A percentile compares a stretch with the other conserved stretches of the same genome.
Conservation (phyloP, 2,888 invertebrate species). For the Spodoptera exigua region DNA sequence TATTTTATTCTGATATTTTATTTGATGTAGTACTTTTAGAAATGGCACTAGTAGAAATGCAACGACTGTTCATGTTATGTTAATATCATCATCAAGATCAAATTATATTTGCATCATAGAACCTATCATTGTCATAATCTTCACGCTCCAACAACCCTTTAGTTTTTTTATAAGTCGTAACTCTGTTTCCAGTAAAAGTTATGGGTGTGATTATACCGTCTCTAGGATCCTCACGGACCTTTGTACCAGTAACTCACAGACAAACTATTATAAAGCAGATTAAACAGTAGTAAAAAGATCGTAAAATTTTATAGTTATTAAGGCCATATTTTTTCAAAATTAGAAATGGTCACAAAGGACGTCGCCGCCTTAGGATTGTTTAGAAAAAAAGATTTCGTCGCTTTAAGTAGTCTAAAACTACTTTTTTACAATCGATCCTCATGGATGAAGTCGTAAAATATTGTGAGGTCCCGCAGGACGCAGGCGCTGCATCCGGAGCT, state of each 20-base stretch:
- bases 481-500: slow-evolving; percentile 64
- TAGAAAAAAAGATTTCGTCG: slow-evolving; percentile 74
- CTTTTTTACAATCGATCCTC: slow-evolving; percentile 73
- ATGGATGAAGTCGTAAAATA: slow-evolving; percentile 83
- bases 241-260: slow-evolving; percentile 74
- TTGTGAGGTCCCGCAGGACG: slow-evolving; percentile 64
- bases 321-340: slow-evolving; percentile 81
- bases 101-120: slow-evolving; percentile 31
- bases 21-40: too few species aligned
- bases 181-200: slow-evolving; percentile 51
- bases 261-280: slow-evolving; percentile 79
- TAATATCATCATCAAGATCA: slow-evolving; percentile 30
- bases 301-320: slow-evolving; percentile 84
- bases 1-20: too few species aligned
- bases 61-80: slow-evolving; percentile 24
- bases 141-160: slow-evolving; percentile 44
- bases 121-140: slow-evolving; percentile 31
- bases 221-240: slow-evolving; percentile 60
- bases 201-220: slow-evolving; percentile 46
- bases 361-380: slow-evolving; percentile 74
- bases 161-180: slow-evolving; percentile 41
- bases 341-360: slow-evolving; percentile 79
- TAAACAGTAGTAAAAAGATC: slow-evolving; percentile 86
- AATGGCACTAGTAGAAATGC: slow-evolving; percentile 9
- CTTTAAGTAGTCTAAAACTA: slow-evolving; percentile 74